These are phyloP conservation scores for Acleris emargana DNA, from an alignment of 2,888 invertebrate species.

Conservation along the genomic window DNA sequence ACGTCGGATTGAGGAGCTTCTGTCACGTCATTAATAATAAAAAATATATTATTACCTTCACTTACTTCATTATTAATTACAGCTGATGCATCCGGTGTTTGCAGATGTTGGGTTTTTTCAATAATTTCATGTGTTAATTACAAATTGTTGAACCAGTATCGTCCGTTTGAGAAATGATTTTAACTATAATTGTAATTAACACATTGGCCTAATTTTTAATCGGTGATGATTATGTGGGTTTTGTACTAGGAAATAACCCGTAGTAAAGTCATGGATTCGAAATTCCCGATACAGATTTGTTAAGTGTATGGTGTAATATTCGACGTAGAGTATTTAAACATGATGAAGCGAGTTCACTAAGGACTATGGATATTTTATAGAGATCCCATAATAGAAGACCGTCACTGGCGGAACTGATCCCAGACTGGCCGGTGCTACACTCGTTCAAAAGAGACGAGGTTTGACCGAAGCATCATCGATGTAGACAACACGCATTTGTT, in stretches of 20 bases:
- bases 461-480: slow-evolving; percentile 79
- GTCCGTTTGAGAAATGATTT: slow-evolving; percentile 26
- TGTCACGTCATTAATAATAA: slow-evolving; percentile 72
- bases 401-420: slow-evolving; percentile 97
- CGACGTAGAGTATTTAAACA: slow-evolving; percentile 7
- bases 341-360: slow-evolving; percentile 48
- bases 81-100: slow-evolving; percentile 77
- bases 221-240: slow-evolving; percentile 25
- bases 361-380: slow-evolving; percentile 79
- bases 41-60: slow-evolving; percentile 58
- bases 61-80: slow-evolving; percentile 72
- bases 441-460: slow-evolving; percentile 93
- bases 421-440: slow-evolving; percentile 97
- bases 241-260: slow-evolving; percentile 36
- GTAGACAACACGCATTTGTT: slow-evolving; percentile 76
- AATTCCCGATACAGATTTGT: slow-evolving; percentile 24
- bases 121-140: slow-evolving; percentile 42
- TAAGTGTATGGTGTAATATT: slow-evolving; percentile 23
- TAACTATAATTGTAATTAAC: slow-evolving; percentile 35
- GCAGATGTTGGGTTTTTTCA: slow-evolving; percentile 77
- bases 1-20: slow-evolving; percentile 79
- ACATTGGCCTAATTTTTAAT: slow-evolving; percentile 30
- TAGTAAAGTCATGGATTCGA: slow-evolving; percentile 29
- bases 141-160: slow-evolving; percentile 27
- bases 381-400: slow-evolving; percentile 88